Conservation (phyloP, 2,888 invertebrate genomes). For the Polydrusus tereticollis region DNA sequence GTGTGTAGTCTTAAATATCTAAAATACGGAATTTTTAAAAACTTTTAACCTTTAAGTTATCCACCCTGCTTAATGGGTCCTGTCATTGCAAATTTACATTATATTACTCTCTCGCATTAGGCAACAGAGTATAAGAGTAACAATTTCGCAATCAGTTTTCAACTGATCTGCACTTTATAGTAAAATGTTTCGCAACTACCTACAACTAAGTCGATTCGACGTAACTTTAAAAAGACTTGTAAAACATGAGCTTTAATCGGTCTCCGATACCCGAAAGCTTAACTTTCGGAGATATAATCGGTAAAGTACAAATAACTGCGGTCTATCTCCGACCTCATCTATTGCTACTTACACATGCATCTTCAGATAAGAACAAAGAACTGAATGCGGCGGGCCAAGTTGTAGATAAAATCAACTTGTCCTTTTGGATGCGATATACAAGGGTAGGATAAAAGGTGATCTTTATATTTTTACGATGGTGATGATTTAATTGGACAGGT, state of each 20-base stretch:
- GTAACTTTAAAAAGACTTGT: slow-evolving; percentile 8
- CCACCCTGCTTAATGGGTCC: no score
- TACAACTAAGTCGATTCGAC: not conserved
- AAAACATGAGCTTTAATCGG: slow-evolving; percentile 24
- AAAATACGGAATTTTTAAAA: no score
- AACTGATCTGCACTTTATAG: no score
- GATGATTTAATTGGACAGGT: no score
- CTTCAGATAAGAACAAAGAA: slow-evolving; percentile 38
- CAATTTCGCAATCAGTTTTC: no score
- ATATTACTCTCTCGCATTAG: no score
- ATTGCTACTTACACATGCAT: slow-evolving; percentile 52
- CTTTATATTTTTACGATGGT: no score
- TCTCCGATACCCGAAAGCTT: slow-evolving; percentile 5
- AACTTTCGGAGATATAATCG: slow-evolving; percentile 50
- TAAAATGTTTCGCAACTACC: not conserved
- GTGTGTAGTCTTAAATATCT: no score
- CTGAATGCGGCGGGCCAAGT: slow-evolving; percentile 4
- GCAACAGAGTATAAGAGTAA: no score
- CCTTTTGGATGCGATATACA: not conserved
- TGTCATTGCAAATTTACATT: no score
- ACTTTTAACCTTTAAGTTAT: no score
- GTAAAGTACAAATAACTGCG: slow-evolving; percentile 52
- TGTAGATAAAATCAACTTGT: slow-evolving; percentile 14
- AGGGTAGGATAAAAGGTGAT: not conserved
- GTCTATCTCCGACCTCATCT: slow-evolving; percentile 51